Base-by-base conservation (phyloP, 2,113 vertebrate species). In the Sclerurus mexicanus region DNA sequence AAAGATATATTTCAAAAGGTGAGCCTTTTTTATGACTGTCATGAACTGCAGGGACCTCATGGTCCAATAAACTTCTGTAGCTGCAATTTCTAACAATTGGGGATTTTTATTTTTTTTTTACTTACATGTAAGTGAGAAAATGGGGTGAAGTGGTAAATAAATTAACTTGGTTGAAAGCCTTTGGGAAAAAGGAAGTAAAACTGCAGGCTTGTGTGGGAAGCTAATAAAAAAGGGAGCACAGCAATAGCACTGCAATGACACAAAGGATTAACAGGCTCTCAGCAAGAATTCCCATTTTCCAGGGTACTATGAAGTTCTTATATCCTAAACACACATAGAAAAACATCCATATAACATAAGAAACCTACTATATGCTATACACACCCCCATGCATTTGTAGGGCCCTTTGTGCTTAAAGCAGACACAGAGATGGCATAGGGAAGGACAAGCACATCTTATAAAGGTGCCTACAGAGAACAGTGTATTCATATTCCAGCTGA, bases 201-300 rank as follows among this genome's bases (percentile, higher is more conserved):
- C 82, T 83, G 39, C 44, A 96, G 67, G 79, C 59, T 90, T 89
- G 35, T 55, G 55, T 90, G 39, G 96, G 85, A 96, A 94, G 90
- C 68, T 77, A 96, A 94, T 84, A 85, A 86, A 91, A 50, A 72
- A 85, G 27, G 44, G 30, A 95, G 25, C 52, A 77, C 25, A 93
- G 90, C 59, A 91, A 84, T 13, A 46, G 68, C 44, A 39, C 58
- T 60, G 50, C 53, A 80, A 58, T 55, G 49, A 52, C 64, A 93
- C 55, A 77, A 67, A 71, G 64, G 63, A 94, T 83, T 95, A 93
- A 93, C 55, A 85, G 67, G 33, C 59, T 91, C 46, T 82, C 69
- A 80, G 67, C 42, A 88, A 94, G 28, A 93, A 74, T 33, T 52
- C 44, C 42, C 39, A 63, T 72, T 95, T 85, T 80, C 66, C 59